A percentile compares a stretch with the other conserved stretches of the same genome.
These are phyloP conservation scores for Pachypanchax playfairii DNA, from an alignment of 2,113 vertebrate genomes.

Conservation along the genomic window DNA sequence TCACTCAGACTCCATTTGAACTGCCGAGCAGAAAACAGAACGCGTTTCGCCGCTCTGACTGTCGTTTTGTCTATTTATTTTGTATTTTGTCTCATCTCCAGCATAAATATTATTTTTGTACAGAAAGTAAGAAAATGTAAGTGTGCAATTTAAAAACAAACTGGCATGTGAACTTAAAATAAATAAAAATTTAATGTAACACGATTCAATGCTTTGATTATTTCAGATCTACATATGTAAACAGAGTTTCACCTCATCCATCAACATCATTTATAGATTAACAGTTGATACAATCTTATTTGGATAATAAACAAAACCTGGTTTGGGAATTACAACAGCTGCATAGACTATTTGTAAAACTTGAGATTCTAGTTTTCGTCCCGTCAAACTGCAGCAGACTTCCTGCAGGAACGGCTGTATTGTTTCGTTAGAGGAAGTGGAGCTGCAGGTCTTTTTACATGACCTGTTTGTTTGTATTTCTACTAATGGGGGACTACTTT, in stretches of 20 bases:
- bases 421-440: not conserved
- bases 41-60: slow-evolving; percentile 18
- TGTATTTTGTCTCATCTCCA: slow-evolving; percentile 55
- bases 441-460: slow-evolving; percentile 19
- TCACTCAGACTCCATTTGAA: not conserved
- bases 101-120: slow-evolving; percentile 79
- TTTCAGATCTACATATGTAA: not conserved
- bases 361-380: not conserved
- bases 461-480: slow-evolving; percentile 68
- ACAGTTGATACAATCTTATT: no score
- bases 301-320: no score
- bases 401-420: not conserved
- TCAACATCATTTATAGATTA: not conserved
- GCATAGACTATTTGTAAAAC: not conserved
- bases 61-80: slow-evolving; percentile 79
- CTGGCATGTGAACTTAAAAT: slow-evolving; percentile 60
- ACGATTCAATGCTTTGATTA: not conserved
- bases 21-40: slow-evolving; percentile 14
- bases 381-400: not conserved
- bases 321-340: no score
- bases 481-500: slow-evolving; percentile 68
- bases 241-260: no score
- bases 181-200: slow-evolving; percentile 55
- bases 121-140: slow-evolving; percentile 44
- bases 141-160: slow-evolving; percentile 65